Base-by-base conservation (phyloP, 1,140 invertebrate species). In the Saccostrea glomerata region DNA sequence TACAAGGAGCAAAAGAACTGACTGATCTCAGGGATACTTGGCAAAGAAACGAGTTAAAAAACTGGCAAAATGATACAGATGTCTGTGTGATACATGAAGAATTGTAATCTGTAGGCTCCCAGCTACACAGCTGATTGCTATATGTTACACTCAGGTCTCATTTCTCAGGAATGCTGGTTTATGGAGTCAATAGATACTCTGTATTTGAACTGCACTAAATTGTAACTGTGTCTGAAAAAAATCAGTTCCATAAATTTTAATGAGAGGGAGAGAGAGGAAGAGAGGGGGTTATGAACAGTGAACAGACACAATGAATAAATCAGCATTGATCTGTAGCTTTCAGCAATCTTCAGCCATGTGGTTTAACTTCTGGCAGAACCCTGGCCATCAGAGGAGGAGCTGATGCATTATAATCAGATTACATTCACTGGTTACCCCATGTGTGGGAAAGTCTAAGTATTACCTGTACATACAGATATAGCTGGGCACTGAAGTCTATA, bases 111-210 rank as follows among this genome's bases (percentile, higher is more conserved):
- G 25, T 77, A 77, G 30, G 25, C 30, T 36, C 70, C 70, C 70
- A 77, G 70, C 70, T 77, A 30, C 25, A 30, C 25, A 77, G 70
- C 25, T 25, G 70, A 77, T 25, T 17, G 25, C 23, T 77, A 30
- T 77, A 36, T 77, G 70, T 77, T 77, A 25, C 25, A 77, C 25
- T 77, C 25, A 77, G 23, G 23, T 77, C 70, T 77, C 70, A 77
- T 77, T 77, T 77, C 70, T 77, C 25, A 15, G 70, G 70, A 77
- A 77, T 77, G 70, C 70, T 77, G 70, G 25, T 77, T 25, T 77
- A 36, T 77, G 70, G 25, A 77, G 70, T 77, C 70, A 77, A 77
- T 77, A 77, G 70, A 77, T 77, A 77, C 70, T 30, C 25, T 77
- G 58, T 15, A 13, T 25, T 40, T 15, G 70, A 15, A 25, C 23